phyloP scores from a whole-genome alignment of 2,797 vertebrate species.

The Sebastes baramenuke region DNA sequence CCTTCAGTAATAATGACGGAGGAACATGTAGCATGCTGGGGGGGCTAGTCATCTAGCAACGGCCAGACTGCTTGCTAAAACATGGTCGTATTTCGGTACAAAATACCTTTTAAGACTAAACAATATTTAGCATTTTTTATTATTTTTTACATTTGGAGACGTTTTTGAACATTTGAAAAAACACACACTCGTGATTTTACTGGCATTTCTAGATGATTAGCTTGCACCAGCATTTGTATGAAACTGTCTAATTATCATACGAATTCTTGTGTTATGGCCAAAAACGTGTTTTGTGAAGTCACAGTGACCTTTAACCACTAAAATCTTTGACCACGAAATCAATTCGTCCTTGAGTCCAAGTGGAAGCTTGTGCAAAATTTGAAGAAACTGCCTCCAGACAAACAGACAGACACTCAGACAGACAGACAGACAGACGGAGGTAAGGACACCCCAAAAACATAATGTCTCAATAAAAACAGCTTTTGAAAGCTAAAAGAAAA shows the following conservation, averaged over 20 bases:
- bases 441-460: no score
- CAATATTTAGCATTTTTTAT: neutral
- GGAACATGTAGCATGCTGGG: neutral
- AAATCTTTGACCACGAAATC: neutral
- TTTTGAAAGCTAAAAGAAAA: neutral
- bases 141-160: neutral
- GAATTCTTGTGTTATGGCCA: neutral
- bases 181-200: neutral
- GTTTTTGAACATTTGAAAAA: neutral
- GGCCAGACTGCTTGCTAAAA: neutral
- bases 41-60: neutral
- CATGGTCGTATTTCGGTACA: neutral
- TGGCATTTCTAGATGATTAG: neutral
- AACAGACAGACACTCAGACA: no score
- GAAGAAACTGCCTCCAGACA: no score
- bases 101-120: neutral
- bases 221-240: neutral
- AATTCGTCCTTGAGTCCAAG: no score
- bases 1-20: neutral
- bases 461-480: no score
- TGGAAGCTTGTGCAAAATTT: no score
- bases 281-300: no score
- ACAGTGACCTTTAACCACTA: neutral
- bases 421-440: no score
- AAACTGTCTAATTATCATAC: neutral